phyloP scores from a whole-genome alignment of 2,797 vertebrate species.

The Falco cherrug region DNA sequence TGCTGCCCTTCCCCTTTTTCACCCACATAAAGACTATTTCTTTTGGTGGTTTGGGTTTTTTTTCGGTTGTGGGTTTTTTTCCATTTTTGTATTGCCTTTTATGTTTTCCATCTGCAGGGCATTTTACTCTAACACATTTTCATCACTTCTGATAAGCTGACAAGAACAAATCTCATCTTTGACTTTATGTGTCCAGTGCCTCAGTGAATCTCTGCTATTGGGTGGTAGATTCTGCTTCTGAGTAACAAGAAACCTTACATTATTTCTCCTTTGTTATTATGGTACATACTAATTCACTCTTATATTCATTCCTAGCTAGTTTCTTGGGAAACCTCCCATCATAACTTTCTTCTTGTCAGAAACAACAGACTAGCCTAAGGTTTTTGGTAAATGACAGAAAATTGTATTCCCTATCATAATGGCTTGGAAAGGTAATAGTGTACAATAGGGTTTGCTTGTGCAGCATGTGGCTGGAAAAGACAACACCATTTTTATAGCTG shows the following conservation, averaged over 20 bases:
- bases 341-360: background rate
- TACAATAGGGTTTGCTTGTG: background rate
- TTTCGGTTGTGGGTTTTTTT: background rate
- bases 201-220: background rate
- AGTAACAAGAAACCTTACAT: background rate
- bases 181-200: background rate
- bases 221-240: background rate
- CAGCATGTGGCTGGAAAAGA: background rate
- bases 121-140: background rate
- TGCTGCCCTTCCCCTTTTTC: background rate
- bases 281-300: background rate
- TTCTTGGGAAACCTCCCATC: background rate
- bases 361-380: background rate
- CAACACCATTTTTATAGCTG: background rate
- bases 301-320: background rate
- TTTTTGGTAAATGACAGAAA: constrained; percentile 19
- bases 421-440: background rate
- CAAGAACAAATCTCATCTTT: background rate
- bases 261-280: background rate
- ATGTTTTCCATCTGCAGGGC: background rate
- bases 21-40: background rate
- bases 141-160: background rate
- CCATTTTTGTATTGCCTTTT: background rate
- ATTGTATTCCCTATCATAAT: background rate
- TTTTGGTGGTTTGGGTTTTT: no score